Base-by-base conservation (phyloP, 2,888 invertebrate genomes). In the Lochmaea capreae region DNA sequence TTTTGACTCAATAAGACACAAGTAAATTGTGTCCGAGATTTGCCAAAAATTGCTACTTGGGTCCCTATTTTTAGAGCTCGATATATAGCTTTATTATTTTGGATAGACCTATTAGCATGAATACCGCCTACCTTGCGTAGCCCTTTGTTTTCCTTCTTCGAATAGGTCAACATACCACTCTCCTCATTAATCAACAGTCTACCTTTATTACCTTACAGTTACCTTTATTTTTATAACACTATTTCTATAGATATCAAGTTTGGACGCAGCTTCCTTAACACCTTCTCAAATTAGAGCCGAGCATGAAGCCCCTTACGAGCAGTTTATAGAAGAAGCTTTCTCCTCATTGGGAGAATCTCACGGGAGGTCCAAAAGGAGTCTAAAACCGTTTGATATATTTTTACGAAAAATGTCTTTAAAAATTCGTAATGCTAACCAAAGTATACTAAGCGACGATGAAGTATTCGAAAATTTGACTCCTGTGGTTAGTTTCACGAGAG, bases 401-500 rank as follows among this genome's bases (percentile, higher is more conserved):
- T 74, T 84, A 39, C 75, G 77, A 65, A 81, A 78, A 22, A 67
- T 83, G 12, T 76, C 81, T 6, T 65, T 81, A 68, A 80, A 85
- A 62, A 62, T 82, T 14, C 81, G 80, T 14, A 79, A 80, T 52
- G 78, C 79, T 1, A 46, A 76, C 1, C 70, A 79, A 12, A 80
- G 81, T 67, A 65, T 74, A 1, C 52, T 76, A 0, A 80, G 76
- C 4, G 80, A 84, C 14, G 79, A 80, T 6, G 72, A 81, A 33
- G 69, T 86, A 9, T 76, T 79, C n/a, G 71, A 75, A 5, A 80
- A 83, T 65, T 76, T 84, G 3, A 76, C 81, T 8, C 81, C 80
- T 42, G 81, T 84, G 72, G 77, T 79, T 2, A 77, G 76, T 65
- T 85, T 86, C 71, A 83, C 84, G 82, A 77, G 77, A 42, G 76